A percentile compares a stretch with the other conserved stretches of the same genome.
Conservation (phyloP, 2,888 invertebrate genomes). For the Agriopis aurantiaria region DNA sequence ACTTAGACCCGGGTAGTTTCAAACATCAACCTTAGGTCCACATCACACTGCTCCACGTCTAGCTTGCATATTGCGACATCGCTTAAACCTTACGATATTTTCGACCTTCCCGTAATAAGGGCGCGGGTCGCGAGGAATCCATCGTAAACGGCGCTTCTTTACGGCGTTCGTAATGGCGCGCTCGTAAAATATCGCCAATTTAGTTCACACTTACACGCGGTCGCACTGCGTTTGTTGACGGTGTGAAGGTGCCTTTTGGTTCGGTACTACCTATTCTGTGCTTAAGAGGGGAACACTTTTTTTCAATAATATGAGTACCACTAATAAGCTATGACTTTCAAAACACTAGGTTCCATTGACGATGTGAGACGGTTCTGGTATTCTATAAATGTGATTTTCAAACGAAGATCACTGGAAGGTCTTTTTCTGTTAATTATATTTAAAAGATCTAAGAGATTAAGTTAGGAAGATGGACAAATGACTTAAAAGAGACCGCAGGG, state of each 20-base stretch:
- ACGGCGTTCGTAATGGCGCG: slow-evolving; percentile 73
- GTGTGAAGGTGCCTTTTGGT: slow-evolving; percentile 42
- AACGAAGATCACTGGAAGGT: not conserved
- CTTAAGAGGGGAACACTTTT: not conserved
- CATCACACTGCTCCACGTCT: slow-evolving; percentile 13
- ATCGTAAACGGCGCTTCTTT: slow-evolving; percentile 78
- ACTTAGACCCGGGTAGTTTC: too few relatives aligned
- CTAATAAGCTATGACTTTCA: too few relatives aligned
- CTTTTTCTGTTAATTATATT: not conserved
- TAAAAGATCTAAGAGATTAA: too few relatives aligned
- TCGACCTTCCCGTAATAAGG: slow-evolving; percentile 69
- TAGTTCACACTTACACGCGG: slow-evolving; percentile 73
- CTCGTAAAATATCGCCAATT: slow-evolving; percentile 84
- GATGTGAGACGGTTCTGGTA: too few relatives aligned
- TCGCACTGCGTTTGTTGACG: slow-evolving; percentile 42
- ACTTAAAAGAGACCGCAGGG: too few relatives aligned
- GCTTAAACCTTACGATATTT: slow-evolving; percentile 35
- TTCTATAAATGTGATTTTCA: too few relatives aligned
- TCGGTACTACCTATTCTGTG: not conserved
- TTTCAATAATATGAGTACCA: too few relatives aligned
- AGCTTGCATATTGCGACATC: slow-evolving; percentile 30
- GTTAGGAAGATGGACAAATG: too few relatives aligned
- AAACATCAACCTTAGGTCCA: not conserved
- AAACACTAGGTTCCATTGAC: too few relatives aligned
- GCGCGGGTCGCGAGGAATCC: slow-evolving; percentile 73